Evolutionary conservation across 2,888 invertebrate genomes (phyloP), one percentile per base, ranked within the genome.

Genomic region (Erpobdella octoculata): DNA sequence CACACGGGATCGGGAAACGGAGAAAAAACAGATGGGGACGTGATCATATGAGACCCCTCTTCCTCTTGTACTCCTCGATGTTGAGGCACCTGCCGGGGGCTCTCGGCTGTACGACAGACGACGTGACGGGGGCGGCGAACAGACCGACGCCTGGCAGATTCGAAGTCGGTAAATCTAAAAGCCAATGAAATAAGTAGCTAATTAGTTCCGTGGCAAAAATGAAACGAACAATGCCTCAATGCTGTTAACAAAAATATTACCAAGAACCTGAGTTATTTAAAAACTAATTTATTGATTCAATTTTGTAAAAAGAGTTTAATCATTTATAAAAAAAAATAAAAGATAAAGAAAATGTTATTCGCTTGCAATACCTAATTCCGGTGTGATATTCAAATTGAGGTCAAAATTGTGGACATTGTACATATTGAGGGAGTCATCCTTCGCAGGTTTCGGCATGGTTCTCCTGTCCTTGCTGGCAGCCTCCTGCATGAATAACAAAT

Each of bases 1-100:
- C n/a, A n/a, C n/a, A n/a, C n/a, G n/a, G n/a, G n/a, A n/a, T n/a
- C n/a, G n/a, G n/a, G n/a, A n/a, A n/a, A n/a, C n/a, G n/a, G n/a
- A n/a, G n/a, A n/a, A n/a, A n/a, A n/a, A n/a, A n/a, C n/a, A 46
- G 46, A n/a, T 21, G 5, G 46, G 3, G 46, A n/a, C 46, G 1
- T 18, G 21, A 53, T 46, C 41, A 67, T 41, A 67, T 21, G 28
- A 67, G 67, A 8, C 67, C 67, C 21, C 67, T 67, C 21, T 67
- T 67, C 46, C 46, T 67, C 67, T 67, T 67, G 67, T 67, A 67
- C 46, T 67, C 67, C n/a, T 37, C 67, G n/a, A 67, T 28, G 18
- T 67, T 67, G 9, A 67, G 67, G 31, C 41, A 41, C 12, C 67
- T 37, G 2, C 46, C 38, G 33, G 38, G 38, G 28, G 67, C 31